Conservation (phyloP, 1,140 invertebrate species). For the Odontomachus brunneus region DNA sequence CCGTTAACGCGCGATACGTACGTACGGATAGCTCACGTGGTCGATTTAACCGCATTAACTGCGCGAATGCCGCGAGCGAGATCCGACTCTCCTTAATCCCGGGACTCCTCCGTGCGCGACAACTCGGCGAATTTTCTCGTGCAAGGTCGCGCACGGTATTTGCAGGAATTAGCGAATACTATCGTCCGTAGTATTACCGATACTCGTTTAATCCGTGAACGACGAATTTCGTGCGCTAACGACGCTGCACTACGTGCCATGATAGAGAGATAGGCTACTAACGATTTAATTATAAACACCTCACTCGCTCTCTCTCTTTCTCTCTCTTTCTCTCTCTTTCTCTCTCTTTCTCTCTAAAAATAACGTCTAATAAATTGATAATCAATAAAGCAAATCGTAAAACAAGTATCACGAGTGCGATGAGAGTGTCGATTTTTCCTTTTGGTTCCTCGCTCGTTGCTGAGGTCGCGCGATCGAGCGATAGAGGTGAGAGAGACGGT, state of each 20-base stretch:
- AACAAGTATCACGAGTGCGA: background rate
- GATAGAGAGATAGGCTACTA: too few relatives aligned
- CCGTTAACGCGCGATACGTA: conserved; percentile 53
- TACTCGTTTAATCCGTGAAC: background rate
- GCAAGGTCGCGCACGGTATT: background rate
- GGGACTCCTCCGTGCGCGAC: conserved; percentile 33
- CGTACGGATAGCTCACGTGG: conserved; percentile 26
- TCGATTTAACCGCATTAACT: conserved; percentile 56
- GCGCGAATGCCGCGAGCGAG: conserved; percentile 31
- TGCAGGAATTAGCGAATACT: background rate
- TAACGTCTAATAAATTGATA: background rate
- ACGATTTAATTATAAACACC: too few relatives aligned
- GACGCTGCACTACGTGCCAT: too few relatives aligned
- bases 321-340: too few relatives aligned
- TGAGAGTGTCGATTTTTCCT: background rate
- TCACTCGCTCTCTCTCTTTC: too few relatives aligned
- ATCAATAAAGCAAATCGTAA: background rate
- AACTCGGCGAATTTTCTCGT: conserved; percentile 14
- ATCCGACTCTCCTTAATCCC: conserved; percentile 51
- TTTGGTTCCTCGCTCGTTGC: background rate
- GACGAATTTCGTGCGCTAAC: too few relatives aligned
- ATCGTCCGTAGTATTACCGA: background rate
- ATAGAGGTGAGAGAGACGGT: conserved; percentile 16
- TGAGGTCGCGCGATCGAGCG: background rate
- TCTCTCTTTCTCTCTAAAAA: too few relatives aligned